Evolutionary conservation across 2,113 vertebrate species (phyloP), one percentile per base, ranked within the genome.

Genomic region (Rhipidura dahli): DNA sequence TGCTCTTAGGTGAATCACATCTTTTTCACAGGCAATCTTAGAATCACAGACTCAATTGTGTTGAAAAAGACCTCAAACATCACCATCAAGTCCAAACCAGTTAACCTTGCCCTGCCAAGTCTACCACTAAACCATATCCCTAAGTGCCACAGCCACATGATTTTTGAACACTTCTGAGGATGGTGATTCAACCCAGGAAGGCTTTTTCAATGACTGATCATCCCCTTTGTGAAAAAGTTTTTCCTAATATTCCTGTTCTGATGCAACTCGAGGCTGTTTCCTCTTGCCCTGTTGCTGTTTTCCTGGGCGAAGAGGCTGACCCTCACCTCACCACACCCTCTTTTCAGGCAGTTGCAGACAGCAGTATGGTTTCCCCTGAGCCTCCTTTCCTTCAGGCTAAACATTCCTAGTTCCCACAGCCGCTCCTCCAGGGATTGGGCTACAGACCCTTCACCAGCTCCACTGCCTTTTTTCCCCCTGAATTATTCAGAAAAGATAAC

Each of bases 281-380:
- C 47, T 17, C 47, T 63, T 26, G 13, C 13, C 64, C 7, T 24
- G 16, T 10, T 1, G 8, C n/a, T 47, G 21, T 20, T 6, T 40
- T 16, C 30, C 11, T 20, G n/a, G 7, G 28, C 33, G 21, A 51
- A 77, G 33, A 33, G 22, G 10, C 12, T 0, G 0, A 44, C 22
- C 26, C 31, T 31, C 45, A 42, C 10, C 37, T 37, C 37, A 44
- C 6, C 27, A 50, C 37, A 77, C 3, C 5, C 31, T 61, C 8
- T 56, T 40, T 30, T 53, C 56, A 47, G 15, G 19, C 9, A 24
- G 10, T 5, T 13, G 28, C 7, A n/a, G 23, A 39, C 4, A 53
- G 12, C 10, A 27, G 1, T 14, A 21, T 35, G 9, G 31, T 27
- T 7, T 42, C 13, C 17, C 31, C 71, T 22, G 21, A 76, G 31